Conservation (phyloP, 2,888 invertebrate species). For the Amphipyra tragopoginis region DNA sequence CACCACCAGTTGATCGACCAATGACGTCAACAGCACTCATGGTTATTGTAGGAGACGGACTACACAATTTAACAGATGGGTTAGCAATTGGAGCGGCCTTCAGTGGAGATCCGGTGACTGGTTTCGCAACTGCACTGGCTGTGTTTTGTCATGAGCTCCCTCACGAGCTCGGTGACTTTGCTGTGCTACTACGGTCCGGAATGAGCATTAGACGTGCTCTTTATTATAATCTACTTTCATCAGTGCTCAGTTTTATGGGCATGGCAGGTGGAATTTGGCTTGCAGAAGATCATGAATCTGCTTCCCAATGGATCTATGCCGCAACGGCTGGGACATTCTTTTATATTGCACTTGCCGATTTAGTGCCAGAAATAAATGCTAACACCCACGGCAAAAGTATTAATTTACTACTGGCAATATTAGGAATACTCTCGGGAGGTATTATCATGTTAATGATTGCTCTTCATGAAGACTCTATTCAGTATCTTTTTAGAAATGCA, state of each 20-base stretch:
- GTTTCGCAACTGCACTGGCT: conserved; percentile 94
- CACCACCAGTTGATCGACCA: conserved; percentile 84
- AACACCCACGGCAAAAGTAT: conserved; percentile 87
- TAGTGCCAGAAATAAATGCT: conserved; percentile 92
- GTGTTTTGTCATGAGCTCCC: conserved; percentile 95
- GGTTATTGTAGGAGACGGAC: conserved; percentile 94
- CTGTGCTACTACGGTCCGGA: conserved; percentile 93
- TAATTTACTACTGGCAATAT: conserved; percentile 90
- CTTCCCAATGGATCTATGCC: conserved; percentile 94
- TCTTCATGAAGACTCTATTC: conserved; percentile 91
- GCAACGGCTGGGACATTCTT: conserved; percentile 95
- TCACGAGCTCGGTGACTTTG: conserved; percentile 95
- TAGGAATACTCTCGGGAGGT: conserved; percentile 92
- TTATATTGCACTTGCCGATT: conserved; percentile 94
- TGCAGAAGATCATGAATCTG: conserved; percentile 92
- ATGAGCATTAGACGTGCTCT: conserved; percentile 93
- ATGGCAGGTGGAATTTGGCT: conserved; percentile 93
- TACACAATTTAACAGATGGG: conserved; percentile 95
- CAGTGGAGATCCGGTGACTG: conserved; percentile 92
- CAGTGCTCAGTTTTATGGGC: conserved; percentile 93
- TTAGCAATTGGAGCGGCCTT: conserved; percentile 95
- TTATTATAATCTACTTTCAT: conserved; percentile 93
- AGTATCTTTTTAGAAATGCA: conserved; percentile 84
- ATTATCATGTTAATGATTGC: conserved; percentile 94
- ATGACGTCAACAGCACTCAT: conserved; percentile 93